Evolutionary conservation across 2,113 vertebrate genomes (phyloP).

Genomic region (Lasiurus borealis): DNA sequence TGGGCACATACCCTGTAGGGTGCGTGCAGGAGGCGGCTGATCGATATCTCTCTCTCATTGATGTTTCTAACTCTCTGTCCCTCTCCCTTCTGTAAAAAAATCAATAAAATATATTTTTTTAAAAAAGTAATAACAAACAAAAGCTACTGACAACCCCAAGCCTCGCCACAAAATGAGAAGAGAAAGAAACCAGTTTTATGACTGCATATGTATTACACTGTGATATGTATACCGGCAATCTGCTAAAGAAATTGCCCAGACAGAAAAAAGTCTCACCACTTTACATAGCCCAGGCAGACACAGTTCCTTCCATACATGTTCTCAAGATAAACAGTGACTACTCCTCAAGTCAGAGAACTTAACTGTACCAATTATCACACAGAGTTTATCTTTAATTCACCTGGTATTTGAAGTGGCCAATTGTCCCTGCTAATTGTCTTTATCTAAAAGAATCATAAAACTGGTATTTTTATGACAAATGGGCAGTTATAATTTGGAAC

Average conservation of each 20-base stretch:
- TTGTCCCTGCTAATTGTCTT: slow-evolving; percentile 3
- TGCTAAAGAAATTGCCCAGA: not conserved
- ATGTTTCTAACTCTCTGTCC: too few species aligned
- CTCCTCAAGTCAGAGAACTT: not conserved
- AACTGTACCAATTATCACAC: not conserved
- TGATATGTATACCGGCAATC: not conserved
- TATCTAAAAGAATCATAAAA: not conserved
- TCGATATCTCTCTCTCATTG: too few species aligned
- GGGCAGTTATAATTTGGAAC: not conserved
- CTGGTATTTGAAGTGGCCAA: not conserved
- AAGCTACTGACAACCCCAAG: not conserved
- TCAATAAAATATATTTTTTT: too few species aligned
- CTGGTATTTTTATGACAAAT: not conserved
- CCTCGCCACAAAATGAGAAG: not conserved
- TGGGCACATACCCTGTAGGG: too few species aligned
- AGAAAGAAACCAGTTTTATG: slow-evolving; percentile 30
- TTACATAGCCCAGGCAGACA: not conserved
- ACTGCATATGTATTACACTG: not conserved
- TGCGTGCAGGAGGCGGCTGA: too few species aligned
- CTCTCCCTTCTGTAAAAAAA: too few species aligned
- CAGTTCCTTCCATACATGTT: not conserved
- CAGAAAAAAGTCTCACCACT: not conserved
- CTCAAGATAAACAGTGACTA: not conserved
- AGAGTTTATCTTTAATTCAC: not conserved
- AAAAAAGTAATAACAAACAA: not conserved